Conservation (phyloP, 2,113 vertebrate genomes). For the Apteryx owenii region DNA sequence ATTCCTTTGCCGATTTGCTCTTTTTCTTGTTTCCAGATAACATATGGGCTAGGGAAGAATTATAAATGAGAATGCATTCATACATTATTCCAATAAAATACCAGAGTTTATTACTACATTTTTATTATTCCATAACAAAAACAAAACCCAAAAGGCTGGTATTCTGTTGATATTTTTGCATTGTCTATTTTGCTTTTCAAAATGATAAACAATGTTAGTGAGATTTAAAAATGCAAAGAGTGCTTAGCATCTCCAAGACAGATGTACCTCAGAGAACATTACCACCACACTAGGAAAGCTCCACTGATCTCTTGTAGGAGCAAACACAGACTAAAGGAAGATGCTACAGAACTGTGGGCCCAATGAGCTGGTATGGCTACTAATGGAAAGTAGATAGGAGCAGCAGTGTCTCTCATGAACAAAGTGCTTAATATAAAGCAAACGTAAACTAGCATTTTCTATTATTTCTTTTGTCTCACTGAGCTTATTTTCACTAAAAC, state of each 20-base stretch:
- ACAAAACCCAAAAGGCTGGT: background rate
- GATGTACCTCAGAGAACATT: background rate
- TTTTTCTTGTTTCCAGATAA: background rate
- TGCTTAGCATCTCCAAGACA: background rate
- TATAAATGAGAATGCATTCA: background rate
- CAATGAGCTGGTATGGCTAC: background rate
- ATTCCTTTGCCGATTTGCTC: background rate
- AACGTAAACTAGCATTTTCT: background rate
- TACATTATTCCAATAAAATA: background rate
- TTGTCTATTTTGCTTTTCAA: background rate
- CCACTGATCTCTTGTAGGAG: background rate
- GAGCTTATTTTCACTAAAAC: background rate
- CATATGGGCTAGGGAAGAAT: background rate
- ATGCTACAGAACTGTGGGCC: background rate
- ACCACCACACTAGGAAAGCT: background rate
- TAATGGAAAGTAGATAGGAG: background rate
- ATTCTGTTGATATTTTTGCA: background rate
- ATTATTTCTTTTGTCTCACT: background rate
- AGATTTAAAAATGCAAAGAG: background rate
- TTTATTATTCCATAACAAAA: background rate
- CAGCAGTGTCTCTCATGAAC: background rate
- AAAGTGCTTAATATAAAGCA: background rate
- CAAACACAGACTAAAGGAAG: background rate
- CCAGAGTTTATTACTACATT: background rate
- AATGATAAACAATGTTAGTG: background rate